Evolutionary conservation across 2,888 invertebrate species (phyloP), one percentile per base, ranked within the genome.

Genomic region (Drosophila borborema): DNA sequence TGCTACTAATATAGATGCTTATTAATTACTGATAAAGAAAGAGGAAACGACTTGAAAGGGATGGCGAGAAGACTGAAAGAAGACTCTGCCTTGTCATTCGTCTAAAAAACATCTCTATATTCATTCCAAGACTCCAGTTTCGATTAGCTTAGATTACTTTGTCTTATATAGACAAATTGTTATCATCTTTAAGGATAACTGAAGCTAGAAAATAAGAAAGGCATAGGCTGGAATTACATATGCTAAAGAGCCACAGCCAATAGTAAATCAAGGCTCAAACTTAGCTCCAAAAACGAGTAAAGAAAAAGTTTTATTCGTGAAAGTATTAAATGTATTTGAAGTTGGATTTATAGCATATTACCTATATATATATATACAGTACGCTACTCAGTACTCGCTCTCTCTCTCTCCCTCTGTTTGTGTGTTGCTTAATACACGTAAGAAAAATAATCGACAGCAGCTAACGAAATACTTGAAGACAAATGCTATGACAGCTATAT

Each of bases 391-490:
- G 28, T 28, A 28, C 4, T 28, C 28, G 2, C 28, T 28, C 28
- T 28, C 28, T 28, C 28, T 28, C 28, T 28, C 28, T 28, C 28
- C 5, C 5, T 28, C 28, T 28, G 20, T 12, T 34, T 20, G 36
- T 28, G 55, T 14, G 34, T 34, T 40, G 23, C 20, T 41, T 46
- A 74, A 82, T 74, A 74, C 54, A 54, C 8, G 63, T 55, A 80
- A 77, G 69, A 76, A 72, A 82, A 80, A 85, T 88, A 88, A 88
- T 84, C 71, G 82, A 80, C 51, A 63, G 66, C 60, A 72, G 80
- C 58, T 28, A 60, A 49, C 38, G 55, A 61, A 72, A 81, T 73
- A 61, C 59, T 23, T 14, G 55, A 60, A 64, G 62, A 70, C 49
- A 20, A 65, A 45, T 62, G 55, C 53, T 34, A 43, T 56, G 36